Evolutionary conservation across 2,113 vertebrate genomes (phyloP).

Genomic region (Raja brachyura): DNA sequence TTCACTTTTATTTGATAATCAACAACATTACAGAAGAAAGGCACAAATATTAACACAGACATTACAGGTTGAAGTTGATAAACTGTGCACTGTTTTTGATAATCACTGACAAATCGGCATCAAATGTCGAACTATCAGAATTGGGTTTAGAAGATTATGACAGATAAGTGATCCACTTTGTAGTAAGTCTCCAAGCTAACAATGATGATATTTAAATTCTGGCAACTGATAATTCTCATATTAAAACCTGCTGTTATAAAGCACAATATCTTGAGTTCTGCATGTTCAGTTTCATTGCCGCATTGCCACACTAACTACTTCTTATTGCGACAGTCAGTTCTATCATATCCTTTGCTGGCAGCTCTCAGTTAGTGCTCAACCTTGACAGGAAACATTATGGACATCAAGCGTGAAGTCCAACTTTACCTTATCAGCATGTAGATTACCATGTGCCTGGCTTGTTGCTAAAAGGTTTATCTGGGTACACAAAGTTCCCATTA

Average conservation of each 20-base stretch:
- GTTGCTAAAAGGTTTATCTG: constrained; percentile 26
- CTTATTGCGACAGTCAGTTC: constrained; percentile 2
- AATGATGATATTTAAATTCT: constrained; percentile 10
- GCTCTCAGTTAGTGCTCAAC: background rate
- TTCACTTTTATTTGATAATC: constrained; percentile 10
- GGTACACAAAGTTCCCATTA: constrained; percentile 3
- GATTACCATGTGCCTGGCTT: background rate
- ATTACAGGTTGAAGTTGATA: constrained; percentile 30
- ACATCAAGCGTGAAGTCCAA: background rate
- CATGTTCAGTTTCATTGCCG: background rate
- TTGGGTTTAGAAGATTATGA: constrained; percentile 20
- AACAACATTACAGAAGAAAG: constrained; percentile 25
- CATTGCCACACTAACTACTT: background rate
- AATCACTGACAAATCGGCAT: constrained; percentile 30
- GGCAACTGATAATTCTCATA: constrained; percentile 19
- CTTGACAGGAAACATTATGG: background rate
- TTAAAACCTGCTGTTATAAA: background rate
- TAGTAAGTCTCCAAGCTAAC: constrained; percentile 32
- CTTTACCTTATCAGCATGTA: background rate
- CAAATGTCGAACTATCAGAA: constrained; percentile 5
- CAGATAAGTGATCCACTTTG: constrained; percentile 21
- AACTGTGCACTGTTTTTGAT: constrained; percentile 7
- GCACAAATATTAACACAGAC: constrained; percentile 4
- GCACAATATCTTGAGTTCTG: background rate
- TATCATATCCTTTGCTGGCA: background rate